Percentiles rank a stretch among this genome's conserved stretches.
phyloP scores from a whole-genome alignment of 2,797 vertebrate genomes.

The Tragopan temminckii region DNA sequence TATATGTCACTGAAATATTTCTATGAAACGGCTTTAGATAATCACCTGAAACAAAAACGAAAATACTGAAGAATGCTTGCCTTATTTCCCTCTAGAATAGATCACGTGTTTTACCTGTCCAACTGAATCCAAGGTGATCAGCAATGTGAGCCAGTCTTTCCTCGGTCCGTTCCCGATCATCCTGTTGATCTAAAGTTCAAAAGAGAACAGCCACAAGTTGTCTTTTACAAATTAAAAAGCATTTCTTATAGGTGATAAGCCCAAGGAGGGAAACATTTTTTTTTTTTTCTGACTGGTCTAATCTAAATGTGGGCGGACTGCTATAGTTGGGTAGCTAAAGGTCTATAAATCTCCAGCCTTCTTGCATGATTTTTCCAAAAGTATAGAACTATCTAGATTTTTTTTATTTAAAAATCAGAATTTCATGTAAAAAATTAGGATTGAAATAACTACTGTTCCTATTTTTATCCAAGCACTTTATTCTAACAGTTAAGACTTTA shows the following conservation, averaged over 20 bases:
- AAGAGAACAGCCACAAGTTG: slow-evolving; percentile 77
- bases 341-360: neutral
- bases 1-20: neutral
- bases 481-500: neutral
- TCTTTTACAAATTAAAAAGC: slow-evolving; percentile 30
- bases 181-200: slow-evolving; percentile 92
- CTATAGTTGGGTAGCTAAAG: neutral
- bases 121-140: slow-evolving; percentile 98
- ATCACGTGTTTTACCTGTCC: slow-evolving; percentile 87
- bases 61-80: neutral
- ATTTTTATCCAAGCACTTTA: neutral
- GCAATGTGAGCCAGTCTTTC: slow-evolving; percentile 93
- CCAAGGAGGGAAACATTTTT: slow-evolving; percentile 24
- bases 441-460: neutral
- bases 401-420: neutral
- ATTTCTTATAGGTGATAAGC: neutral
- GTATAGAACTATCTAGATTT: neutral
- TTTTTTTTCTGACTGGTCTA: neutral
- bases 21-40: neutral
- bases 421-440: neutral
- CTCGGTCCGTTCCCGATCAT: slow-evolving; percentile 91
- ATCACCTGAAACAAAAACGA: neutral
- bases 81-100: neutral
- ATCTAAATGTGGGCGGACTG: neutral
- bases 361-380: neutral